Base-by-base conservation (phyloP, 2,113 vertebrate genomes). In the Peromyscus leucopus region DNA sequence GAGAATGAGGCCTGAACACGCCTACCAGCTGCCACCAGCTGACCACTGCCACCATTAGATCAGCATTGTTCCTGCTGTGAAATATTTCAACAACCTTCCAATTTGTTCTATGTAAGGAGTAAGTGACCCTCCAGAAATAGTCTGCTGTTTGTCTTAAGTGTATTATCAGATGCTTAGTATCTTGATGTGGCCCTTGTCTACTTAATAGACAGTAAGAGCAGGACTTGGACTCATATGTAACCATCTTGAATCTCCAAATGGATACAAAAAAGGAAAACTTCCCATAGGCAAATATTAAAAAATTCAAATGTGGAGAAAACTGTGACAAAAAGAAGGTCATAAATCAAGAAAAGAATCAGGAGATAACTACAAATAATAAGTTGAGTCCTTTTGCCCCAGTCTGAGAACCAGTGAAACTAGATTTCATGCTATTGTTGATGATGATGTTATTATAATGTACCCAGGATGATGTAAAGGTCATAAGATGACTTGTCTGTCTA, bases 81-180 rank as follows among this genome's bases (percentile, higher is more conserved):
- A 98, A 97, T 98, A 98, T 97, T 98, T 98, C 97, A 93, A 96
- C 97, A 94, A 98, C 96, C 94, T 95, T 96, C 88, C 93, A 97
- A 7, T 98, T 97, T 97, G 24, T 26, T 46, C 0, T 94, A 21
- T 79, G 0, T 97, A 94, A 96, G 10, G 39, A 22, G 0, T 80
- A 92, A 94, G 65, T 76, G 48, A 84, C 84, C 83, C 71, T 96
- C 63, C 31, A 95, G 93, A 95, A 90, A 93, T 19, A 90, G 75
- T 83, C 39, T 79, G 16, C 21, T 93, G 39, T 86, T 96, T 91
- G 63, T 93, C 95, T 97, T 59, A 84, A 88, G 28, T 95, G 59
- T 88, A 55, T 90, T 94, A 86, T 48, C 61, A 95, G 93, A 87
- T 91, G 57, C 65, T 92, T 94, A 61, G 75, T 91, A 90, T 95